Evolutionary conservation across 2,797 vertebrate species (phyloP).

Genomic region (Meda fulgida): DNA sequence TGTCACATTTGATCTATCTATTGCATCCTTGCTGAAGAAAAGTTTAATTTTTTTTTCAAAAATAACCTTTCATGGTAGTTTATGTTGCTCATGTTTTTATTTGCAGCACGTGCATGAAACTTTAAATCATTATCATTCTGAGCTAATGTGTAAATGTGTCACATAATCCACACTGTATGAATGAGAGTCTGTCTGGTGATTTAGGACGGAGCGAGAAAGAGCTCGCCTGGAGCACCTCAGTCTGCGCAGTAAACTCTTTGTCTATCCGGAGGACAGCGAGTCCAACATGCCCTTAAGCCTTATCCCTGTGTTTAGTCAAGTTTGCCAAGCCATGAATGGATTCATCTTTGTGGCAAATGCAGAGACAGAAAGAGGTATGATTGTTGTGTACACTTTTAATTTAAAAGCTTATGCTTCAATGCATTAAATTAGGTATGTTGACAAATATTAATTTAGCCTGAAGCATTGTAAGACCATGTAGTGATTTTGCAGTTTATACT

Average conservation of each 20-base stretch:
- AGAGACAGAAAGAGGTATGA: constrained; percentile 83
- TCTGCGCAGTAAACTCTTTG: constrained; percentile 87
- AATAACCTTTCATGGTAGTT: neutral
- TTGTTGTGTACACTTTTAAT: neutral
- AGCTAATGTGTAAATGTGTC: neutral
- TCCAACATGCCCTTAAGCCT: constrained; percentile 75
- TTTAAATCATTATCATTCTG: neutral
- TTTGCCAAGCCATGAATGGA: constrained; percentile 88
- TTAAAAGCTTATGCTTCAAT: neutral
- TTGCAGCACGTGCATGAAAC: neutral
- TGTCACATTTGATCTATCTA: neutral
- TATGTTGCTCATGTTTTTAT: neutral
- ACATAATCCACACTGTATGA: neutral
- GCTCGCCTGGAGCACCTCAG: constrained; percentile 82
- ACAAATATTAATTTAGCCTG: neutral
- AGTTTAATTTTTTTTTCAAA: neutral
- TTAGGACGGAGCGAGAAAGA: constrained; percentile 88
- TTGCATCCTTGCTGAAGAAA: neutral
- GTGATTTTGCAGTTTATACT: constrained; percentile 33
- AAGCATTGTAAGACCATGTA: neutral
- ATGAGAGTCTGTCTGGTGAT: constrained; percentile 40
- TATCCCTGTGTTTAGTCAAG: constrained; percentile 87
- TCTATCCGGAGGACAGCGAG: constrained; percentile 72
- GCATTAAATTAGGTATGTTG: neutral
- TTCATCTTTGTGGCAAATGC: constrained; percentile 96